These are phyloP conservation scores for Philereme transversata DNA, from an alignment of 2,888 invertebrate genomes.

Conservation along the genomic window DNA sequence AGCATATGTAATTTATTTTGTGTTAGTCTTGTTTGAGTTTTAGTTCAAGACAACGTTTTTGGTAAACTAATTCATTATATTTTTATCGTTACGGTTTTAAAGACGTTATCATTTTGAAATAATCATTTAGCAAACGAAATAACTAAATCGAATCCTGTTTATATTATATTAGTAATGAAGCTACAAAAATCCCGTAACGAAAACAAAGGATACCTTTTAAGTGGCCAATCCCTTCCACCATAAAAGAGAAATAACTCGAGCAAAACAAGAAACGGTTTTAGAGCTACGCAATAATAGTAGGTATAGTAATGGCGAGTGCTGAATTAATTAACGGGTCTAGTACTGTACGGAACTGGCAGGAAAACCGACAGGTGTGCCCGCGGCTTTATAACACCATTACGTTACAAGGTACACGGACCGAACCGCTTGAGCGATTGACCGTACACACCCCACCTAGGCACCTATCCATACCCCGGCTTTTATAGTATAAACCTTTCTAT, in stretches of 20 bases:
- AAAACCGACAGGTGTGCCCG: slow-evolving; percentile 58
- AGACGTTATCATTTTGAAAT: slow-evolving; percentile 17
- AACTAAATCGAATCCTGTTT: slow-evolving; percentile 30
- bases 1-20: too few species aligned
- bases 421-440: slow-evolving; percentile 66
- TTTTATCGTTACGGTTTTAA: background rate
- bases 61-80: too few species aligned
- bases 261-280: slow-evolving; percentile 56
- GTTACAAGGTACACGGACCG: slow-evolving; percentile 56
- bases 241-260: slow-evolving; percentile 57
- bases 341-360: slow-evolving; percentile 46
- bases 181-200: slow-evolving; percentile 41
- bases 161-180: slow-evolving; percentile 38
- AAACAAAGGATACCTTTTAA: slow-evolving; percentile 45
- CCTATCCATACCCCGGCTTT: slow-evolving; percentile 3
- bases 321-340: slow-evolving; percentile 75
- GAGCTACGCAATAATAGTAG: slow-evolving; percentile 59
- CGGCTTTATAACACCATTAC: slow-evolving; percentile 72
- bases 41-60: too few species aligned
- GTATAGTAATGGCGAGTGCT: slow-evolving; percentile 65
- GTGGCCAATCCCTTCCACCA: slow-evolving; percentile 49
- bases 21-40: too few species aligned
- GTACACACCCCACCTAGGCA: slow-evolving; percentile 36
- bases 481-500: slow-evolving; percentile 3
- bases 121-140: slow-evolving; percentile 31